Evolutionary conservation across 30 jellyfish, hydroid and myxozoan species (phyloP).

Genomic region (Phacellophora camtschatica): DNA sequence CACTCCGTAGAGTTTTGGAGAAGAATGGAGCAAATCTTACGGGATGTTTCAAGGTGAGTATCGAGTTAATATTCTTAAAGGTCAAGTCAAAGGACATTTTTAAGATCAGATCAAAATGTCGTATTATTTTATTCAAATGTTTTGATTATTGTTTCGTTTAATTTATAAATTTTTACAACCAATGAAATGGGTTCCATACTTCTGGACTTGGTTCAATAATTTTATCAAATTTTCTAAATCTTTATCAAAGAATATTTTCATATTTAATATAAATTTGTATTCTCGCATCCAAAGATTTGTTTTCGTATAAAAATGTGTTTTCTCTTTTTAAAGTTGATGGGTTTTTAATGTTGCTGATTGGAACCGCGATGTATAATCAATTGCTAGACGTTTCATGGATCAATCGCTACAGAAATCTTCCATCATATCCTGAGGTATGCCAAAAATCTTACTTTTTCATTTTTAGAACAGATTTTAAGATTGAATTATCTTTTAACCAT

Average conservation of each 20-base stretch:
- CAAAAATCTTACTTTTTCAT: not conserved
- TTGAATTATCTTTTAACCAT: not conserved
- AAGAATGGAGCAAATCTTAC: constrained; percentile 60
- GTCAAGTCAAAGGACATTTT: too few relatives aligned
- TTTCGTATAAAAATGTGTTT: not conserved
- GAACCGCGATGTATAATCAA: constrained; percentile 83
- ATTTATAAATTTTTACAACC: too few relatives aligned
- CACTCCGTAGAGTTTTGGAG: constrained; percentile 74
- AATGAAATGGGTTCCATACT: too few relatives aligned
- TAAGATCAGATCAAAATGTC: too few relatives aligned
- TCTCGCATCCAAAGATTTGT: not conserved
- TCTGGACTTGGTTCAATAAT: too few relatives aligned
- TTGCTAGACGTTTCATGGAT: constrained; percentile 77
- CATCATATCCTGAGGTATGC: constrained; percentile 64
- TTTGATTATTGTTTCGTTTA: too few relatives aligned
- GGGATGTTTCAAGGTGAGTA: constrained; percentile 88
- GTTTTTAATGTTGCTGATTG: constrained; percentile 71
- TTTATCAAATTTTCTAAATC: too few relatives aligned
- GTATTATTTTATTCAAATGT: too few relatives aligned
- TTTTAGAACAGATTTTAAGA: not conserved
- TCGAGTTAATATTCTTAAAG: too few relatives aligned
- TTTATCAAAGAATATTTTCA: too few relatives aligned
- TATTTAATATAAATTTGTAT: too few relatives aligned
- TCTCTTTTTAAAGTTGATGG: constrained; percentile 68
- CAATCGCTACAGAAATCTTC: constrained; percentile 2